Conservation (phyloP, 2,113 vertebrate genomes). For the Aptenodytes forsteri region DNA sequence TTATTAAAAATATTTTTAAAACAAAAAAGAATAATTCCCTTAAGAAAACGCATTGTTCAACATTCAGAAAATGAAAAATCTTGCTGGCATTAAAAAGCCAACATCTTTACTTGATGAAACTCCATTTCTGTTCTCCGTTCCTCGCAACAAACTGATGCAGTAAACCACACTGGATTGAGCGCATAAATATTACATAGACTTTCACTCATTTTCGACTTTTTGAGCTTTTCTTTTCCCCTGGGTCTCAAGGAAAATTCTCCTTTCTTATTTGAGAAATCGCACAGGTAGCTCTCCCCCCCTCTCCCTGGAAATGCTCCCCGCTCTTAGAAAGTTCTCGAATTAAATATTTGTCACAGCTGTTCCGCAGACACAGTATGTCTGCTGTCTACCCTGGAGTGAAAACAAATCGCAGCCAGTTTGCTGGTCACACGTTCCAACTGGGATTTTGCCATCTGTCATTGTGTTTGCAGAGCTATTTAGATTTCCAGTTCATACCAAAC, state of each 20-base stretch:
- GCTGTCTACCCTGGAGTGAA: constrained; percentile 67
- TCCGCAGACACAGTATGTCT: constrained; percentile 66
- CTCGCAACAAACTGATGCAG: not conserved
- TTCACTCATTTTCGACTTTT: not conserved
- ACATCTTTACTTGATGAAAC: not conserved
- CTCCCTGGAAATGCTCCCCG: not conserved
- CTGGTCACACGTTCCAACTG: constrained; percentile 77
- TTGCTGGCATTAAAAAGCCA: not conserved
- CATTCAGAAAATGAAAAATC: not conserved
- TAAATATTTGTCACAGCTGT: constrained; percentile 67
- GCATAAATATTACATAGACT: accelerated
- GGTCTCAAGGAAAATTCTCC: not conserved
- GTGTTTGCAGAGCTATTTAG: constrained; percentile 72
- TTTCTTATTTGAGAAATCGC: accelerated
- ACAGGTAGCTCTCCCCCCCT: not conserved
- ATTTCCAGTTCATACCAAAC: constrained; percentile 76
- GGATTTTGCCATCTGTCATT: constrained; percentile 79
- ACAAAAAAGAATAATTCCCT: not conserved
- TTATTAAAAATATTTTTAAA: not conserved
- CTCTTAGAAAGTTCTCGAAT: constrained; percentile 48
- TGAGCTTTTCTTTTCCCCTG: not conserved
- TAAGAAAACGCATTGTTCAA: not conserved
- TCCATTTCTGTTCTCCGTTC: not conserved
- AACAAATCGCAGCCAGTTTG: constrained; percentile 72
- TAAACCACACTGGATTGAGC: not conserved